phyloP scores from a whole-genome alignment of 1,140 invertebrate species.

The Phocides pigmalion region DNA sequence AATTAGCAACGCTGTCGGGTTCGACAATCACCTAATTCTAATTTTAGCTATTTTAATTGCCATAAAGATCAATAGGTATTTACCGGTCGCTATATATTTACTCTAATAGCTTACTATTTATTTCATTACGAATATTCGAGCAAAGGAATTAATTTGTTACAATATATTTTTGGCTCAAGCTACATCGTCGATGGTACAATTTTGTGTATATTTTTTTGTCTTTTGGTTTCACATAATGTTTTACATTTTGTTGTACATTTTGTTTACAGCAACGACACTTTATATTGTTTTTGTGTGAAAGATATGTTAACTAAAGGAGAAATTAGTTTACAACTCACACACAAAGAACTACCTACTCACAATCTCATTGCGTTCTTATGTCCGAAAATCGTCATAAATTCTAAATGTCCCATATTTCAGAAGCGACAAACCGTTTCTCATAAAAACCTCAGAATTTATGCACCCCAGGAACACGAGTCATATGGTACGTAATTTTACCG shows the following conservation, averaged over 20 bases:
- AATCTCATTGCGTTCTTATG: background rate
- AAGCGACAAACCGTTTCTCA: background rate
- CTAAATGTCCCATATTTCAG: background rate
- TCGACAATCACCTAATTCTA: constrained; percentile 9
- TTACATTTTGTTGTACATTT: too few species aligned
- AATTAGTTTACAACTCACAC: too few species aligned
- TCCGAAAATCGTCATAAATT: constrained; percentile 2
- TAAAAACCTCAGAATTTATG: constrained; percentile 5
- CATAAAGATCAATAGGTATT: background rate
- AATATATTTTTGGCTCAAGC: too few species aligned
- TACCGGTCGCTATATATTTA: background rate
- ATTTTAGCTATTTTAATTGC: constrained; percentile 17
- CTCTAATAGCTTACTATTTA: background rate
- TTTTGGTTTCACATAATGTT: too few species aligned
- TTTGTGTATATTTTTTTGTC: too few species aligned
- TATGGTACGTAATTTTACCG: constrained; percentile 6
- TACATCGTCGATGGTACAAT: too few species aligned
- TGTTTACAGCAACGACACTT: too few species aligned
- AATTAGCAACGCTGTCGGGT: constrained; percentile 33
- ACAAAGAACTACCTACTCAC: too few species aligned
- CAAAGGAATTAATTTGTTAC: background rate
- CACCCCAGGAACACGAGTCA: background rate
- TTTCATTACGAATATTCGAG: background rate
- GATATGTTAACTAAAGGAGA: too few species aligned
- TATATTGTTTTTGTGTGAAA: too few species aligned